Percentiles rank a stretch among this genome's conserved stretches.
Evolutionary conservation across 2,888 invertebrate genomes (phyloP).

Genomic region (Drosophila nr. medialis): DNA sequence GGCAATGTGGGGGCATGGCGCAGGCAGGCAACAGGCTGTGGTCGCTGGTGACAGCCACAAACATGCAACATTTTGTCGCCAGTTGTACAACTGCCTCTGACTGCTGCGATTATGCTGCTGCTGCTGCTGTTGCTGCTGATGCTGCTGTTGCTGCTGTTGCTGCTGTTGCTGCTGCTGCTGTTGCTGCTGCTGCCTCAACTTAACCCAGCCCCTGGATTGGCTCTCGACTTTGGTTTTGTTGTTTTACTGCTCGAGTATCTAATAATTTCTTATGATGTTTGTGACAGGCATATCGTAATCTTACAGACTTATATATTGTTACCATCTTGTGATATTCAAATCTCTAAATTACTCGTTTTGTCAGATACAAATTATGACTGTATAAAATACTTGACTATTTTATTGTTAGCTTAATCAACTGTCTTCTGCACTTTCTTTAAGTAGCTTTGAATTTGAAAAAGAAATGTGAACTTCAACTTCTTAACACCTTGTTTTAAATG

Average conservation of each 20-base stretch:
- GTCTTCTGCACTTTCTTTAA: background rate
- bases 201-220: slow-evolving; percentile 26
- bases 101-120: slow-evolving; percentile 11
- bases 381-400: slow-evolving; percentile 11
- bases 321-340: slow-evolving; percentile 20
- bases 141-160: slow-evolving; percentile 41
- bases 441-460: background rate
- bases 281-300: slow-evolving; percentile 51
- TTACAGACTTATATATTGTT: slow-evolving; percentile 34
- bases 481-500: background rate
- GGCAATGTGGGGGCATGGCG: slow-evolving; percentile 23
- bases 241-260: slow-evolving; percentile 27
- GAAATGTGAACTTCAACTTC: background rate
- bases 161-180: slow-evolving; percentile 12
- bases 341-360: slow-evolving; percentile 21
- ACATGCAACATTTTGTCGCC: slow-evolving; percentile 81
- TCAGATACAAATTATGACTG: slow-evolving; percentile 11
- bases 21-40: slow-evolving; percentile 34
- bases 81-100: slow-evolving; percentile 64
- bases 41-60: slow-evolving; percentile 72
- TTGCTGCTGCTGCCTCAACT: slow-evolving; percentile 16
- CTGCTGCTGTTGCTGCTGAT: slow-evolving; percentile 16
- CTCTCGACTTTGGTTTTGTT: slow-evolving; percentile 19
- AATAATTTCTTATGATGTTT: slow-evolving; percentile 54
- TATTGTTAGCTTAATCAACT: background rate